These are phyloP conservation scores for Crotalus helleri DNA, from an alignment of 2,113 vertebrate species.

Conservation along the genomic window DNA sequence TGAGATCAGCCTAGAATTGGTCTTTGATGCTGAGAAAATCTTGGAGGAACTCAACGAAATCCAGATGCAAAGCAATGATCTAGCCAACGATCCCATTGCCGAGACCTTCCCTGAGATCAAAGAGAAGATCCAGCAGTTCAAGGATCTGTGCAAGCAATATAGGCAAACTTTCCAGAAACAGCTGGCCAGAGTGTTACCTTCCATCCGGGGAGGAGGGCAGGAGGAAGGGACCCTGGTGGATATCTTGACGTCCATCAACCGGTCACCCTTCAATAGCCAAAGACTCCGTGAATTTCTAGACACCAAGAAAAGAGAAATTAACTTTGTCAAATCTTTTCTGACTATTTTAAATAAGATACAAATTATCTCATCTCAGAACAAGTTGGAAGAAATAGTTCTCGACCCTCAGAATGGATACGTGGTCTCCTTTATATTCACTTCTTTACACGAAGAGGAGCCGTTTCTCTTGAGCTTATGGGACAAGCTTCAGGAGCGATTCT, in stretches of 20 bases:
- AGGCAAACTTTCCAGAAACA: neutral
- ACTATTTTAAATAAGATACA: accelerated
- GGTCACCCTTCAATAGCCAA: conserved; percentile 16
- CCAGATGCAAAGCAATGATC: conserved; percentile 52
- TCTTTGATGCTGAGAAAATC: too few species aligned
- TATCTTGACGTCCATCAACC: neutral
- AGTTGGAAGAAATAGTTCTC: neutral
- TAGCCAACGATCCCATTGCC: neutral
- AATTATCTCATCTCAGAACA: neutral
- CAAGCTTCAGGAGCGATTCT: neutral
- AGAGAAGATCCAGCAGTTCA: neutral
- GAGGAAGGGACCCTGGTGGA: conserved; percentile 12
- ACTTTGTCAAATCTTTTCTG: neutral
- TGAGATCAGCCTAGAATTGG: conserved; percentile 14
- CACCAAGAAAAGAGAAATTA: neutral
- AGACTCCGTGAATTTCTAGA: neutral
- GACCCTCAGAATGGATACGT: neutral
- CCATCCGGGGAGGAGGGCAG: conserved; percentile 19
- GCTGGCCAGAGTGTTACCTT: neutral
- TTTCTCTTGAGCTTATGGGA: conserved; percentile 20
- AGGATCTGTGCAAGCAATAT: conserved; percentile 1
- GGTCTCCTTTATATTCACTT: conserved; percentile 42
- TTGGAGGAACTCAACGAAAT: neutral
- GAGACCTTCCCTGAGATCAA: conserved; percentile 48
- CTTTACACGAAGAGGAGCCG: conserved; percentile 13